Evolutionary conservation across 37 sponge, comb jelly and placozoan species (phyloP).

Genomic region (Hormiphora californensis): DNA sequence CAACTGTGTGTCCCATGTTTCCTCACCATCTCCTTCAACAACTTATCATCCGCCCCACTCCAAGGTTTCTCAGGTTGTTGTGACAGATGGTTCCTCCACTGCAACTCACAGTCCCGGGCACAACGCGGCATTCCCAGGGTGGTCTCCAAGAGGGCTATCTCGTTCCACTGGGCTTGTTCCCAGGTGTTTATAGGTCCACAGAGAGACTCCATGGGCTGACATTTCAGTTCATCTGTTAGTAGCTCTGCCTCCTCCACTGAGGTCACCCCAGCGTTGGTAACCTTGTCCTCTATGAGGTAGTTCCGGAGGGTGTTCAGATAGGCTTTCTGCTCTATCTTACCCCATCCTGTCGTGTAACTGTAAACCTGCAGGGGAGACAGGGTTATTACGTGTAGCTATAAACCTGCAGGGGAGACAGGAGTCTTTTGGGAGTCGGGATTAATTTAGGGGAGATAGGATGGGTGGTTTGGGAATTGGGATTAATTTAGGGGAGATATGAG

Average conservation of each 20-base stretch:
- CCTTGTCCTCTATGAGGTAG: neutral
- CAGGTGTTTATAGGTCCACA: too few species aligned
- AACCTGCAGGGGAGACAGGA: slow-evolving; percentile 5
- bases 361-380: slow-evolving; percentile 7
- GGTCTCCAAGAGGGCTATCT: too few species aligned
- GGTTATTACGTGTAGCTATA: neutral
- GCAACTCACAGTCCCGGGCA: neutral
- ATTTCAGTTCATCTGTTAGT: neutral
- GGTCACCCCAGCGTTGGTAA: neutral
- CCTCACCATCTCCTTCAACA: neutral
- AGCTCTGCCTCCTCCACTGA: neutral
- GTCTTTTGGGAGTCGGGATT: too few species aligned
- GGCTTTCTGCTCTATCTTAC: too few species aligned
- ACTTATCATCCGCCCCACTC: neutral
- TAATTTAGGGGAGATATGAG: too few species aligned
- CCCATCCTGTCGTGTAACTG: slow-evolving; percentile 8
- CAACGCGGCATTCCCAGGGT: too few species aligned
- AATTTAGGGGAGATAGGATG: too few species aligned
- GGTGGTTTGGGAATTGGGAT: too few species aligned
- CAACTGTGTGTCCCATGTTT: slow-evolving; percentile 2
- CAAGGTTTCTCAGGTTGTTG: neutral
- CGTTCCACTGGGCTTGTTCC: too few species aligned
- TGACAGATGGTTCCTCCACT: slow-evolving; percentile 35
- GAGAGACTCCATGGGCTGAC: neutral
- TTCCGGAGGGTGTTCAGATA: neutral